Conservation (phyloP, 2,113 vertebrate genomes). For the Atractosteus spatula region DNA sequence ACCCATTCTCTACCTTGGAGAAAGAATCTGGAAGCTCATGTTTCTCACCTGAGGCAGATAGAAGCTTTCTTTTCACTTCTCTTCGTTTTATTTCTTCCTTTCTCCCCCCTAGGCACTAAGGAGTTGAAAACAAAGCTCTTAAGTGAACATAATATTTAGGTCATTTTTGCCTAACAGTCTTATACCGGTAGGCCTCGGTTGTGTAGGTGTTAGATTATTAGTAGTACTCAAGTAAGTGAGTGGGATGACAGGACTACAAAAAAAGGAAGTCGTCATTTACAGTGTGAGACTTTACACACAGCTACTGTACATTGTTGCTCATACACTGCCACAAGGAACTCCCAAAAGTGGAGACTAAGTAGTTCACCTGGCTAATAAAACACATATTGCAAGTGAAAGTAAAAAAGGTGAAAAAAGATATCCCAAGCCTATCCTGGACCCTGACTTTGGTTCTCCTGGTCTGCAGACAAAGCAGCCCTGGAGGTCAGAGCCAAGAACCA, state of each 20-base stretch:
- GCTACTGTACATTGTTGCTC: background rate
- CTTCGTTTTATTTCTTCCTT: too few species aligned
- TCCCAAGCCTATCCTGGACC: background rate
- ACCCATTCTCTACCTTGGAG: conserved; percentile 1
- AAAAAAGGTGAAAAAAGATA: background rate
- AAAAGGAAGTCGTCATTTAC: too few species aligned
- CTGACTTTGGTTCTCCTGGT: background rate
- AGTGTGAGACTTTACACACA: background rate
- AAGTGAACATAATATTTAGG: too few species aligned
- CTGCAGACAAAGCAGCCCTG: background rate
- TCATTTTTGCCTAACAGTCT: too few species aligned
- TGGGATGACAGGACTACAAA: too few species aligned
- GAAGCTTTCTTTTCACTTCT: background rate
- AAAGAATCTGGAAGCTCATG: background rate
- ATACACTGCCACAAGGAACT: background rate
- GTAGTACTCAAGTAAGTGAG: too few species aligned
- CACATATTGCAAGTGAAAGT: background rate
- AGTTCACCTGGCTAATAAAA: background rate
- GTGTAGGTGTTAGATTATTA: too few species aligned
- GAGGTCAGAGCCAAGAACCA: background rate
- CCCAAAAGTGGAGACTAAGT: background rate
- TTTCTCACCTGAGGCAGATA: background rate
- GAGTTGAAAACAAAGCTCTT: too few species aligned
- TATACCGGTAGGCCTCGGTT: too few species aligned
- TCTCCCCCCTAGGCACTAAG: too few species aligned